These are phyloP conservation scores for Chrysolina haemoptera DNA, from an alignment of 2,888 invertebrate genomes.

Conservation along the genomic window DNA sequence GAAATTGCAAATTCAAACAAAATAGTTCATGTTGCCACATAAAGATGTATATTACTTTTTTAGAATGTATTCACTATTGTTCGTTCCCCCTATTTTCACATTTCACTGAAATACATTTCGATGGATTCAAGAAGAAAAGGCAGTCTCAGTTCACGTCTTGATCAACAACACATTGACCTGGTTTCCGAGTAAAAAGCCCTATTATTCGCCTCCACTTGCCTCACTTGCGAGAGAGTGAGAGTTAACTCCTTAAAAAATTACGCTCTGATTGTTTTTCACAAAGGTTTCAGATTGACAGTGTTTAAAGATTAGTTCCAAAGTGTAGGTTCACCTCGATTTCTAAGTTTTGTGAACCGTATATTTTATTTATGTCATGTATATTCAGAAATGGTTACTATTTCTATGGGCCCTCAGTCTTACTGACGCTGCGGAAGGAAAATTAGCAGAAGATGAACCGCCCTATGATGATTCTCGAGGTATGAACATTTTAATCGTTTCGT, in stretches of 20 bases:
- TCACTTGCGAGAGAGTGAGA: constrained; percentile 45
- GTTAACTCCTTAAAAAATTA: constrained; percentile 48
- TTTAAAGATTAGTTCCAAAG: constrained; percentile 27
- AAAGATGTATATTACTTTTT: neutral
- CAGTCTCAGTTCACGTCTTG: constrained; percentile 44
- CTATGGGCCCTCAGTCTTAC: constrained; percentile 65
- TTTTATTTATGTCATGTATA: constrained; percentile 56
- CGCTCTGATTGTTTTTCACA: constrained; percentile 62
- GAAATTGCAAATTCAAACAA: too few relatives aligned
- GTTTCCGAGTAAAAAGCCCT: constrained; percentile 55
- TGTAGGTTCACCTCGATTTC: constrained; percentile 28
- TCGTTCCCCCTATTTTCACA: constrained; percentile 51
- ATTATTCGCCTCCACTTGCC: constrained; percentile 45
- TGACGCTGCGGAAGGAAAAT: constrained; percentile 58
- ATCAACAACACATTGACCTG: constrained; percentile 61
- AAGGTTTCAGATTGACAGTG: constrained; percentile 52
- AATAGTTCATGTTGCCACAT: too few relatives aligned
- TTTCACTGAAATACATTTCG: constrained; percentile 54
- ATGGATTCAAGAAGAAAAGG: constrained; percentile 53
- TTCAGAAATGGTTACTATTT: constrained; percentile 66
- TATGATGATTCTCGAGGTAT: constrained; percentile 56
- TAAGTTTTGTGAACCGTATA: constrained; percentile 18
- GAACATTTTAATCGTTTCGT: constrained; percentile 11
- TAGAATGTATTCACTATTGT: neutral
- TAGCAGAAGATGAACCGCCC: constrained; percentile 63